Conservation (phyloP, 2,113 vertebrate genomes). For the Daubentonia madagascariensis region DNA sequence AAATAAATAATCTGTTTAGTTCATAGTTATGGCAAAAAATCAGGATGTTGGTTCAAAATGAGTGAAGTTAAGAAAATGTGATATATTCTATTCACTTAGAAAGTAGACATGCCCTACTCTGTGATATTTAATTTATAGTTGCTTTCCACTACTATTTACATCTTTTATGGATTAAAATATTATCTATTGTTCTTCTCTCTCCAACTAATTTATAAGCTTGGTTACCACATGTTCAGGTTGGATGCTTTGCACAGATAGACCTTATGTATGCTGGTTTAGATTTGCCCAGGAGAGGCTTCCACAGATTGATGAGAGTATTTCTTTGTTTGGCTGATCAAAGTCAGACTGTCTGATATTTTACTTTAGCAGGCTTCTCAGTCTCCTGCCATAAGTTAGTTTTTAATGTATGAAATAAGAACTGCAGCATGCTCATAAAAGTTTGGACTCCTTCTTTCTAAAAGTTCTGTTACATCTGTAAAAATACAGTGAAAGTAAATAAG, state of each 20-base stretch:
- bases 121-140: neutral
- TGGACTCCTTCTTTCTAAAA: neutral
- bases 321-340: neutral
- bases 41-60: neutral
- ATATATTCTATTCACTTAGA: neutral
- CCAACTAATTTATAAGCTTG: neutral
- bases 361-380: neutral
- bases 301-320: neutral
- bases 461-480: neutral
- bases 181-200: neutral
- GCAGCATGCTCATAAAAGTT: neutral
- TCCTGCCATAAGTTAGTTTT: neutral
- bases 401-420: neutral
- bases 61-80: neutral
- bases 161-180: constrained; percentile 43
- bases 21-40: neutral
- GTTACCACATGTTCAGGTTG: neutral
- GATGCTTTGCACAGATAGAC: neutral
- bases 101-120: neutral
- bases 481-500: neutral
- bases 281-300: neutral
- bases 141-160: neutral
- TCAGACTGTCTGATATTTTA: neutral
- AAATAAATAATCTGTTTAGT: neutral
- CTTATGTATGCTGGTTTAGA: neutral